These are phyloP conservation scores for Lutra lutra DNA, from an alignment of 2,797 vertebrate species.

Conservation along the genomic window DNA sequence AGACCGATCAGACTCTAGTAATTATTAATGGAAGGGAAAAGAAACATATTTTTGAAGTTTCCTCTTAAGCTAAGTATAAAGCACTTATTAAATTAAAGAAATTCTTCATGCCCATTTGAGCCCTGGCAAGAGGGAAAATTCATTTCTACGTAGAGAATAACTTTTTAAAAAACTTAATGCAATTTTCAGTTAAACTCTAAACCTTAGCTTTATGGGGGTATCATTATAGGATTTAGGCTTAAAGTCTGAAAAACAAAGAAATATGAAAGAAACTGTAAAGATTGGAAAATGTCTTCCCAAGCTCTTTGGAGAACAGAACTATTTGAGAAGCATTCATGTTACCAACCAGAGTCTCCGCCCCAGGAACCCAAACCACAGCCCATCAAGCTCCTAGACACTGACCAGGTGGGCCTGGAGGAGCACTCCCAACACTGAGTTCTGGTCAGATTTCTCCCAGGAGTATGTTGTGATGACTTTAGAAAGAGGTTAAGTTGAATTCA, in stretches of 20 bases:
- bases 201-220: background rate
- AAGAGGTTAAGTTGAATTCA: background rate
- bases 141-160: background rate
- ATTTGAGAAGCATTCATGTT: background rate
- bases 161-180: background rate
- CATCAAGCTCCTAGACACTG: background rate
- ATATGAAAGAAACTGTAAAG: background rate
- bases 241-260: conserved; percentile 1
- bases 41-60: background rate
- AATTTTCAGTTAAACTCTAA: conserved; percentile 5
- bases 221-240: background rate
- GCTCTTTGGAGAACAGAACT: background rate
- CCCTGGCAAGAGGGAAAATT: background rate
- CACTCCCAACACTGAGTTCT: background rate
- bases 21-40: background rate
- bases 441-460: background rate
- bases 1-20: background rate
- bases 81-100: background rate
- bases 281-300: background rate
- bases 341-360: background rate
- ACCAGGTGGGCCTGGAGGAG: background rate
- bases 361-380: background rate
- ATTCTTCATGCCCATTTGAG: background rate
- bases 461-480: background rate
- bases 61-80: background rate